These are phyloP conservation scores for Heterodera carotae DNA, from an alignment of 1,140 invertebrate species.

Conservation along the genomic window DNA sequence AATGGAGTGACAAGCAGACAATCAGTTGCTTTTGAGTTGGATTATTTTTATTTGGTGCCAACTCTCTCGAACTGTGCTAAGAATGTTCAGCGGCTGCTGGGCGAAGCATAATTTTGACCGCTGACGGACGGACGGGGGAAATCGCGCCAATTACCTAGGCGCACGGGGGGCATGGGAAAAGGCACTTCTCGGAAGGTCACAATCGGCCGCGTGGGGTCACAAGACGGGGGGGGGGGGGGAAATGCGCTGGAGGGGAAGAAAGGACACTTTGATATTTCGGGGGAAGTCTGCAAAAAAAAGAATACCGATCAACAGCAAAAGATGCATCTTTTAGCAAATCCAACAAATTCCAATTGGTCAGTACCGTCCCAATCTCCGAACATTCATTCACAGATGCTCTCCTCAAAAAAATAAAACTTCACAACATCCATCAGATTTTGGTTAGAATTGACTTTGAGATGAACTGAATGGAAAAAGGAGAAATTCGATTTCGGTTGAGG, in stretches of 20 bases:
- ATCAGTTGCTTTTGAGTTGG: neutral
- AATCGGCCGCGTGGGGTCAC: neutral
- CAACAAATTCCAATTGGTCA: too few species aligned
- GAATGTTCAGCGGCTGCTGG: neutral
- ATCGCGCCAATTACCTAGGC: neutral
- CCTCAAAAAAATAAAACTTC: too few species aligned
- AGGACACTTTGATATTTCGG: too few species aligned
- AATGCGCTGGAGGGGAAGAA: neutral
- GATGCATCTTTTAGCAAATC: too few species aligned
- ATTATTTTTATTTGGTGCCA: neutral
- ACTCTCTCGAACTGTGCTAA: neutral
- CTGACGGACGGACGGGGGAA: neutral
- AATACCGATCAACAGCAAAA: too few species aligned
- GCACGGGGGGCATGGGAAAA: neutral
- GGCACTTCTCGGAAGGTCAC: neutral
- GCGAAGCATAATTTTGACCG: neutral
- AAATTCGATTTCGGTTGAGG: too few species aligned
- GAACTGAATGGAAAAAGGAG: too few species aligned
- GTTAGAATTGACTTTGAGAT: too few species aligned
- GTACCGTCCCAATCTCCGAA: too few species aligned
- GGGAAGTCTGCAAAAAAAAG: too few species aligned
- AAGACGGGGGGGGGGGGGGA: neutral
- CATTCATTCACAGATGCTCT: too few species aligned
- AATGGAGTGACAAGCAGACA: neutral
- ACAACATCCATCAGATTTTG: too few species aligned